Conservation (phyloP, 2,888 invertebrate species). For the Augochlorella aurata region DNA sequence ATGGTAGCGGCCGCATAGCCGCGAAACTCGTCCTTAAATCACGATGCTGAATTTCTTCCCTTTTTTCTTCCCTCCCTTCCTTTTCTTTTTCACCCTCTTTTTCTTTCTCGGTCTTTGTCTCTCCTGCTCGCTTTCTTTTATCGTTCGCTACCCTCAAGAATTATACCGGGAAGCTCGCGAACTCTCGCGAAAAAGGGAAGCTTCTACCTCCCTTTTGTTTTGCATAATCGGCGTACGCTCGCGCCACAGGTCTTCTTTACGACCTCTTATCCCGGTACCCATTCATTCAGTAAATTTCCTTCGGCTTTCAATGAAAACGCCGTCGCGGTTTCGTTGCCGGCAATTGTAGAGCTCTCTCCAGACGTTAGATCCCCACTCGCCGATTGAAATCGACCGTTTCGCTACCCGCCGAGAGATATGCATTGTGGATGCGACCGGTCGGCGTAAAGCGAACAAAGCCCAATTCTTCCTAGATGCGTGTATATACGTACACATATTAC, state of each 20-base stretch:
- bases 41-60: slow-evolving; percentile 21
- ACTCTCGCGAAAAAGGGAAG: not conserved
- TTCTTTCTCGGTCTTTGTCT: no score
- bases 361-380: not conserved
- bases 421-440: not conserved
- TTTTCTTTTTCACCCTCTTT: no score
- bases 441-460: not conserved
- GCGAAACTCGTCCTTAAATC: slow-evolving; percentile 30
- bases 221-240: slow-evolving; percentile 34
- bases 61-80: not conserved
- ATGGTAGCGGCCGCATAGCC: not conserved
- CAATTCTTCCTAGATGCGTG: not conserved
- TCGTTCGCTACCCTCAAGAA: slow-evolving; percentile 18
- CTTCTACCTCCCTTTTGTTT: slow-evolving; percentile 19
- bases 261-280: slow-evolving; percentile 8
- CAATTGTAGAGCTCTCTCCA: not conserved
- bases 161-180: slow-evolving; percentile 37
- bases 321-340: slow-evolving; percentile 2
- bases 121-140: not conserved
- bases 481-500: no score
- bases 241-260: slow-evolving; percentile 18
- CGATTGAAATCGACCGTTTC: slow-evolving; percentile 5
- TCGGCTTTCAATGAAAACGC: not conserved
- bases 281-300: slow-evolving; percentile 10
- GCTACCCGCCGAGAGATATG: not conserved